These are phyloP conservation scores for Octopus bimaculoides DNA, from an alignment of 1,140 invertebrate species.

Conservation along the genomic window DNA sequence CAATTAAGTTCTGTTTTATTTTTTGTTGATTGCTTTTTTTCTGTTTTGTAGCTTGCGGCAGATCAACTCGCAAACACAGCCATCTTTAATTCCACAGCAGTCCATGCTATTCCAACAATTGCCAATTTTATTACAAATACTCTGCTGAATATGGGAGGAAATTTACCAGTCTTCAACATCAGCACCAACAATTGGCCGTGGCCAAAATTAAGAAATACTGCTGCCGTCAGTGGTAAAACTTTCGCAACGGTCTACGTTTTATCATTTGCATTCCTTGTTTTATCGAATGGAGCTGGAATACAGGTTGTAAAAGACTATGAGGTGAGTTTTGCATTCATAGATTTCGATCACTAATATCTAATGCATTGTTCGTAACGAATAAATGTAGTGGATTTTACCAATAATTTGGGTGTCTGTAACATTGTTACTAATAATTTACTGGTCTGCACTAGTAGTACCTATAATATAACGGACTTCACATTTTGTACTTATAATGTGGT, in stretches of 20 bases:
- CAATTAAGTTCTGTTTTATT: too few species aligned
- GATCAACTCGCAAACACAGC: constrained; percentile 59
- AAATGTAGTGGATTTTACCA: too few species aligned
- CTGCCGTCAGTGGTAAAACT: constrained; percentile 70
- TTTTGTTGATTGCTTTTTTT: too few species aligned
- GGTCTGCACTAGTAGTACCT: too few species aligned
- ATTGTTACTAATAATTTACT: too few species aligned
- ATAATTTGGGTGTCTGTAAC: too few species aligned
- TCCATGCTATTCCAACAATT: constrained; percentile 75
- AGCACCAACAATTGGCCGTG: constrained; percentile 63
- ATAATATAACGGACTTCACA: too few species aligned
- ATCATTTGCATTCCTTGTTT: constrained; percentile 75
- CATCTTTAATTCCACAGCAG: constrained; percentile 76
- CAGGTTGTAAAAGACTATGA: constrained; percentile 81
- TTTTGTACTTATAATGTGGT: too few species aligned
- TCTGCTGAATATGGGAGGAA: constrained; percentile 55
- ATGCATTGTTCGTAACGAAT: too few species aligned
- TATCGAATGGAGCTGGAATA: constrained; percentile 74
- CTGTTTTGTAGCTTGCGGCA: too few species aligned
- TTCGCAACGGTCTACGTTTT: constrained; percentile 72
- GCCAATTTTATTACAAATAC: constrained; percentile 74
- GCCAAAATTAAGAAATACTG: constrained; percentile 68
- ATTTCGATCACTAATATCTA: too few species aligned
- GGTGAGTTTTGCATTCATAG: constrained; percentile 56
- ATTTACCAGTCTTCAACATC: constrained; percentile 27